Conservation (phyloP, 2,113 vertebrate species). For the Malaclemys terrapin region DNA sequence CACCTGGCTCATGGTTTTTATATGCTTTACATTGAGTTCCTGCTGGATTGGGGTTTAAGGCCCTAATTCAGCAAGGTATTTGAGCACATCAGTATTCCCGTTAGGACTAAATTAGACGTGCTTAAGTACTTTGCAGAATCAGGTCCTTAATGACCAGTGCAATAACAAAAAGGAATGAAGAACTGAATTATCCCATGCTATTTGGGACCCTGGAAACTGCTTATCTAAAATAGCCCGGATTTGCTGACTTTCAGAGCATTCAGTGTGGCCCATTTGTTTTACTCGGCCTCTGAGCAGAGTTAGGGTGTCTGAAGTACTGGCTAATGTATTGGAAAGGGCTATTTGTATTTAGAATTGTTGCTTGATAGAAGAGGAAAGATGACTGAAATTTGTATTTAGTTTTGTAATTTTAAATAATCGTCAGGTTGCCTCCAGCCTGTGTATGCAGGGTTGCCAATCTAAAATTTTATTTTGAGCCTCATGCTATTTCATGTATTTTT, state of each 20-base stretch:
- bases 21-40: fast-evolving
- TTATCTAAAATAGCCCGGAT: background rate
- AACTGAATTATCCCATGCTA: background rate
- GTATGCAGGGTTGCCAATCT: background rate
- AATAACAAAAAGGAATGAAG: background rate
- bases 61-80: fast-evolving
- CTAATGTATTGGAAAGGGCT: background rate
- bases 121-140: background rate
- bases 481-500: no score
- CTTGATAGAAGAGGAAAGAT: background rate
- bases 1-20: background rate
- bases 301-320: background rate
- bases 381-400: background rate
- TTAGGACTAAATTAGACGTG: background rate
- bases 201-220: background rate
- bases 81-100: background rate
- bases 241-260: background rate
- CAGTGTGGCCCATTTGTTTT: background rate
- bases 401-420: background rate
- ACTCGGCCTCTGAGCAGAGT: background rate
- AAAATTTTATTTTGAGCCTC: background rate
- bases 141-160: background rate
- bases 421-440: background rate
- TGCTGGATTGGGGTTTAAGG: background rate
- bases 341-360: background rate